phyloP scores from a whole-genome alignment of 2,888 invertebrate genomes.

The Cosmorhoe ocellata region DNA sequence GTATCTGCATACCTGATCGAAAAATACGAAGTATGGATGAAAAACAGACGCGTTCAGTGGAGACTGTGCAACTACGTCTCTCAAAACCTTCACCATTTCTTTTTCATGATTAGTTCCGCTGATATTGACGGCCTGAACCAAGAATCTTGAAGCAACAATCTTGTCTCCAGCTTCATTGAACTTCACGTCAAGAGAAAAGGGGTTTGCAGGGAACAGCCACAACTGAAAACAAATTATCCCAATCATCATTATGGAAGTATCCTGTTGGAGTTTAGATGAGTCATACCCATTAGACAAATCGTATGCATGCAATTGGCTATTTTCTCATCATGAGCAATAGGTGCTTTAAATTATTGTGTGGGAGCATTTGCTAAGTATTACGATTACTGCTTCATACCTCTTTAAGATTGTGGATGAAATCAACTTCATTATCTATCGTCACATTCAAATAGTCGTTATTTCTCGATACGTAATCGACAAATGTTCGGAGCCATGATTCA shows the following conservation, averaged over 20 bases:
- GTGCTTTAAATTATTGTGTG: conserved; percentile 6
- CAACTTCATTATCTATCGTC: conserved; percentile 87
- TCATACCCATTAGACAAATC: conserved; percentile 14
- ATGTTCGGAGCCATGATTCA: conserved; percentile 94
- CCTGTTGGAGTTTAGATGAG: conserved; percentile 18
- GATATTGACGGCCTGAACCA: conserved; percentile 94
- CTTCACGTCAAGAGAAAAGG: conserved; percentile 92
- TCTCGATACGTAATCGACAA: conserved; percentile 88
- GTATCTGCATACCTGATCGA: conserved; percentile 87
- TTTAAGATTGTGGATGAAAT: conserved; percentile 89
- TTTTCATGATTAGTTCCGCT: conserved; percentile 95
- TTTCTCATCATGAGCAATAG: conserved; percentile 15
- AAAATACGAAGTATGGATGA: conserved; percentile 97
- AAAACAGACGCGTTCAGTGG: conserved; percentile 94
- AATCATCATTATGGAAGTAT: conserved; percentile 15
- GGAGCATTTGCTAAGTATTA: conserved; percentile 6
- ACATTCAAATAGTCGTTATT: conserved; percentile 89
- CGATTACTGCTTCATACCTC: conserved; percentile 76
- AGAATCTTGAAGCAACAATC: conserved; percentile 91
- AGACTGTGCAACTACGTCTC: conserved; percentile 89
- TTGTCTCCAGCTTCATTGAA: conserved; percentile 88
- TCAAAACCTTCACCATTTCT: conserved; percentile 92
- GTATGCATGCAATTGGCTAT: conserved; percentile 18
- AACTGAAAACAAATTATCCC: conserved; percentile 71
- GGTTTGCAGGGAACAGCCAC: conserved; percentile 90